A percentile compares a stretch with the other conserved stretches of the same genome.
Conservation (phyloP, 2,888 invertebrate genomes). For the Hemaris fuciformis region DNA sequence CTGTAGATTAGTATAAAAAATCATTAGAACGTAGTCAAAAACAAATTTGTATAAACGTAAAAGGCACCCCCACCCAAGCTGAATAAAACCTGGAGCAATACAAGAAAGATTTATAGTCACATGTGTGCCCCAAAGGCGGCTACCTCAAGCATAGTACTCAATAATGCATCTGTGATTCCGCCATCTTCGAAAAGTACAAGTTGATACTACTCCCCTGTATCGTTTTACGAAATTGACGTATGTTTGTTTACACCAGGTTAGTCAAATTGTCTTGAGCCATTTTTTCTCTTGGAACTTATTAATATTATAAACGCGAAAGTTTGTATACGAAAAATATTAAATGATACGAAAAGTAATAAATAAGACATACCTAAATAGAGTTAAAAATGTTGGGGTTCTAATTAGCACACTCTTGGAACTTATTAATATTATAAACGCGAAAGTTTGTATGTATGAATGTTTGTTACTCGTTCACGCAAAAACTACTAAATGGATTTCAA, state of each 20-base stretch:
- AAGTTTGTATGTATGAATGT: no score
- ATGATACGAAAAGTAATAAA: slow-evolving; percentile 21
- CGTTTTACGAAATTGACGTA: background rate
- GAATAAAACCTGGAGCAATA: background rate
- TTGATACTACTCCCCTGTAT: background rate
- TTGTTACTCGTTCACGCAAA: no score
- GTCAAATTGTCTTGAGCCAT: no score
- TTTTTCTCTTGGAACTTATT: no score
- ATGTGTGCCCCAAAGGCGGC: background rate
- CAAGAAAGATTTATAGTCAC: background rate
- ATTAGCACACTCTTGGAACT: no score
- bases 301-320: no score
- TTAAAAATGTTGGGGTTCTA: background rate
- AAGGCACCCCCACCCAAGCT: background rate
- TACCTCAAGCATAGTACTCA: background rate
- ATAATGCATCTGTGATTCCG: background rate
- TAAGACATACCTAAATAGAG: no score
- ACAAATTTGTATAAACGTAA: background rate
- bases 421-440: no score
- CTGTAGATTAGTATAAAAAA: no score
- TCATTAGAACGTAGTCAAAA: background rate
- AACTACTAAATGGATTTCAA: no score
- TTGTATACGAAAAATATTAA: slow-evolving; percentile 34
- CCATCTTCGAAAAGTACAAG: background rate
- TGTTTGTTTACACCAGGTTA: background rate